Base-by-base conservation (phyloP, 2,797 vertebrate genomes). In the Acanthurus tractus region DNA sequence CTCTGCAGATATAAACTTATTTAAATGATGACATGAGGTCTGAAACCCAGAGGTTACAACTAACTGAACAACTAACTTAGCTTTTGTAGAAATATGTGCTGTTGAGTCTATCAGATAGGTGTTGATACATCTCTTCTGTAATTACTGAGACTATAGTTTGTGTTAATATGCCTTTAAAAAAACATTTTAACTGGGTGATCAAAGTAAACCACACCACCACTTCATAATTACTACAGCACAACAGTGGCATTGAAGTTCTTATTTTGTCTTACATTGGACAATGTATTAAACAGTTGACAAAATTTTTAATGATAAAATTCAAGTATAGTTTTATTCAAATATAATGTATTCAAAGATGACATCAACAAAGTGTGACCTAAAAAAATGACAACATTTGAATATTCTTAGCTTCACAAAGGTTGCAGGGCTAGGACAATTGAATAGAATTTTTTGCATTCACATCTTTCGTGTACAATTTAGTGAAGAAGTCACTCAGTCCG, bases 131-230 rank as follows among this genome's bases (percentile, higher is more conserved):
- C n/a, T 25, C 14, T n/a, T 12, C n/a, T 9, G 3, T 46, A 0
- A 70, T 53, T 71, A 65, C 29, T 42, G 46, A 74, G 38, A 11
- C 45, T 50, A 45, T 18, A 17, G 3, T 63, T 58, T 56, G 12
- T 49, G 11, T 40, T 22, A 4, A 20, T 49, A 12, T 18, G 6
- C 36, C 25, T 40, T 2, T 48, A 2, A 9, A 44, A 10, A 3
- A 64, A 29, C 17, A 12, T 66, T n/a, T 46, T 20, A 61, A 29
- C 2, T 12, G 23, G 10, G 6, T 38, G 2, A 20, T 55, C 3
- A 46, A 58, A 45, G 15, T 45, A 12, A 22, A 44, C 55, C 49
- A 48, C 2, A 20, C 25, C 3, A 15, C 2, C 10, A 10, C 18
- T 34, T 36, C 15, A 20, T 44, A 50, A 58, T 53, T 11, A 29